phyloP scores from a whole-genome alignment of 2,888 invertebrate genomes.

The Copidosoma aretas region DNA sequence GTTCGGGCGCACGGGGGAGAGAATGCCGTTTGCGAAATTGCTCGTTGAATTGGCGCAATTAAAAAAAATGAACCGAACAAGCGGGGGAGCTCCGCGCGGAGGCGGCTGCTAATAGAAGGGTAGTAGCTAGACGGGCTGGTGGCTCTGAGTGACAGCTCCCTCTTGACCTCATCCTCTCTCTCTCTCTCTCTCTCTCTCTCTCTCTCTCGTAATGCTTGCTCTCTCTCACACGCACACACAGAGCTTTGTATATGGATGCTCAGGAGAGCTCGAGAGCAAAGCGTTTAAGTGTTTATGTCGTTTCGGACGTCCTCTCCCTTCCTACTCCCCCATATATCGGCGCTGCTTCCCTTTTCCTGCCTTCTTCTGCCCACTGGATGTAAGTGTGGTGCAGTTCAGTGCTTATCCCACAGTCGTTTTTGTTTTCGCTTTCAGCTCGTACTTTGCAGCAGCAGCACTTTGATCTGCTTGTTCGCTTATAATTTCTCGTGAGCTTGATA shows the following conservation, averaged over 20 bases:
- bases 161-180: slow-evolving; percentile 51
- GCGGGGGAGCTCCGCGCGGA: slow-evolving; percentile 30
- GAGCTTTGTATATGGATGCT: background rate
- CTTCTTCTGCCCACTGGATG: slow-evolving; percentile 7
- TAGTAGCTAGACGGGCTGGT: slow-evolving; percentile 59
- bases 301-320: background rate
- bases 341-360: background rate
- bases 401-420: no score
- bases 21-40: slow-evolving; percentile 53
- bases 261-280: background rate
- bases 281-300: slow-evolving; percentile 24
- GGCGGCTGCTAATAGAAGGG: slow-evolving; percentile 59
- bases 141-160: slow-evolving; percentile 60
- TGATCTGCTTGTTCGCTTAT: no score
- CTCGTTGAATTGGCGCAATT: slow-evolving; percentile 61
- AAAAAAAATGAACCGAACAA: slow-evolving; percentile 49
- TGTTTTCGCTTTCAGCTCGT: no score
- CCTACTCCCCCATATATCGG: background rate
- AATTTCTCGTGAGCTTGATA: no score
- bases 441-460: no score
- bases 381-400: background rate
- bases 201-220: no score
- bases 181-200: background rate
- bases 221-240: no score
- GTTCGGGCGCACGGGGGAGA: no score